Evolutionary conservation across 2,797 vertebrate species (phyloP), one percentile per base, ranked within the genome.

Genomic region (Acomys russatus): DNA sequence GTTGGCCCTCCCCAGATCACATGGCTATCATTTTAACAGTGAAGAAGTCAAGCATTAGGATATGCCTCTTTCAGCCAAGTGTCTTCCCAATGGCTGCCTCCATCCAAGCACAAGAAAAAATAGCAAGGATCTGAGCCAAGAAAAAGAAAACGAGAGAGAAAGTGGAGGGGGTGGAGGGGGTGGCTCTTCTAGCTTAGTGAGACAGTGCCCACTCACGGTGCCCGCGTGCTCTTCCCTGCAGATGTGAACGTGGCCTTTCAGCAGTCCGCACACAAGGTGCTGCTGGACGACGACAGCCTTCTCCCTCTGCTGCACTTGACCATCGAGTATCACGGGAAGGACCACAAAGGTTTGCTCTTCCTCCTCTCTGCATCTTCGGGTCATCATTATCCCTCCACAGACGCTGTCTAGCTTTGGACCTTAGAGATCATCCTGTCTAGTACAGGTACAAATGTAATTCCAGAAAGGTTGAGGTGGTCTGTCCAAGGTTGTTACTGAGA

Each of bases 211-310:
- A 25, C 54, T 91, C 44, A 77, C 8, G 84, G 10, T 84, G 4
- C 44, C n/a, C 15, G 0, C 77, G 30, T 97, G 66, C 61, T 68
- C 90, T 90, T 44, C 7, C 30, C 98, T 79, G 44, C 97, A 99
- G 99, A 99, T 92, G 99, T 99, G 30, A 99, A 99, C 0, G 99
- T 99, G 97, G 99, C 99, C 0, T 99, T 99, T 97, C 99, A 99
- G 97, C 99, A 99, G 98, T 99, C 99, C 0, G 99, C 99, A 92
- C 99, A 99, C 95, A 99, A 99, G 93, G 99, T 99, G 10, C 97
- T 99, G 25, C 98, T 99, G 80, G 99, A 99, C 25, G 99, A 99
- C 9, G 99, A 99, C 98, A 99, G 99, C 98, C 99, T 99, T 30
- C 99, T 99, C 92, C 99, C 99, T 68, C 99, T 99, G 97, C 98